These are phyloP conservation scores for Poicephalus meyeri DNA, from an alignment of 2,113 vertebrate species.

Conservation along the genomic window DNA sequence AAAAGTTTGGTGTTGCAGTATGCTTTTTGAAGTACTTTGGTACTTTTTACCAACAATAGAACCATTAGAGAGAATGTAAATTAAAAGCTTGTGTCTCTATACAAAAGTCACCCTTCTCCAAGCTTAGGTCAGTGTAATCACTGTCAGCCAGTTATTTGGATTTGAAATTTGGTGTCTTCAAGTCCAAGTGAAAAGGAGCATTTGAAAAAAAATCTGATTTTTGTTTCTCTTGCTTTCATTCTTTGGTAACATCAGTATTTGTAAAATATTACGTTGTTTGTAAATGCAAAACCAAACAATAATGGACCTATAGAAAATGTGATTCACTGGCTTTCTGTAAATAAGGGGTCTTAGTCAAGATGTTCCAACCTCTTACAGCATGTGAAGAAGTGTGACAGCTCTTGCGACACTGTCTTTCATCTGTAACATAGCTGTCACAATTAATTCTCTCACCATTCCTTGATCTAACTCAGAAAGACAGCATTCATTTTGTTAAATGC, in stretches of 20 bases:
- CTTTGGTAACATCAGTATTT: background rate
- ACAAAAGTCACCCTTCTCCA: background rate
- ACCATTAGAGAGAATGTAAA: background rate
- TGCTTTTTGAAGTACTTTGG: background rate
- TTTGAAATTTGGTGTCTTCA: background rate
- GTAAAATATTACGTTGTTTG: background rate
- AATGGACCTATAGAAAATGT: background rate
- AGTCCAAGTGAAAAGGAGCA: background rate
- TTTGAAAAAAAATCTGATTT: background rate
- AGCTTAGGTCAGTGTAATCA: background rate
- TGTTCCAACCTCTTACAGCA: background rate
- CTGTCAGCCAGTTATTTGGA: background rate
- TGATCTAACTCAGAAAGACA: background rate
- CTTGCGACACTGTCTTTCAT: constrained; percentile 28
- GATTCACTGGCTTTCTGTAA: constrained; percentile 15
- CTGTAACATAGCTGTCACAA: constrained; percentile 9
- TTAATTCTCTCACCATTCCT: background rate
- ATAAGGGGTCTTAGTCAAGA: constrained; percentile 4
- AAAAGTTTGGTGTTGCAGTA: background rate
- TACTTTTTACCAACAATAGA: background rate
- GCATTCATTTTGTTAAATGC: background rate
- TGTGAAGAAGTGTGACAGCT: background rate
- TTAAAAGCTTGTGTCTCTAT: background rate
- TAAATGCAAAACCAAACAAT: background rate
- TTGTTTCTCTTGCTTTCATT: background rate